Evolutionary conservation across 2,797 vertebrate species (phyloP).

Genomic region (Limosa lapponica): DNA sequence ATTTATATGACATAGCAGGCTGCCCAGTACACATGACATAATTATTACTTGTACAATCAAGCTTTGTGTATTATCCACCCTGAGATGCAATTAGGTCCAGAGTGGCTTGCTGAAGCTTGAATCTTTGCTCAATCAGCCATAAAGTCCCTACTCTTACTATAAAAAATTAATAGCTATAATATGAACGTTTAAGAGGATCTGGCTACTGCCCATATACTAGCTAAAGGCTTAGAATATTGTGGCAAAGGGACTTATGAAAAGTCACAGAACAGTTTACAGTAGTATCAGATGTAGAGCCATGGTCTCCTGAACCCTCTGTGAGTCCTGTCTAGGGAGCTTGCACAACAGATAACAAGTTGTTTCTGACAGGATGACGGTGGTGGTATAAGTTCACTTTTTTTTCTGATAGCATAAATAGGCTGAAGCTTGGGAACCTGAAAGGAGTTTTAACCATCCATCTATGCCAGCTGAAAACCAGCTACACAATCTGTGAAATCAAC

Average conservation of each 20-base stretch:
- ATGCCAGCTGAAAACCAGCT: background rate
- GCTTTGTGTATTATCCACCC: background rate
- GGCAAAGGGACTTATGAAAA: background rate
- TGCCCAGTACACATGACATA: background rate
- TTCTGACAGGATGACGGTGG: background rate
- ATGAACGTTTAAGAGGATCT: conserved; percentile 55
- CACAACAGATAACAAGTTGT: background rate
- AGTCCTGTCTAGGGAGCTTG: background rate
- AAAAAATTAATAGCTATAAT: conserved; percentile 62
- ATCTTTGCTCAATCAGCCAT: conserved; percentile 49
- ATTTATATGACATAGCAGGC: background rate
- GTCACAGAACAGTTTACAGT: background rate
- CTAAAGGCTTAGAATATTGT: background rate
- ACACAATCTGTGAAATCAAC: background rate
- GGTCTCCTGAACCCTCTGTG: background rate
- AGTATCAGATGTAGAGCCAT: background rate
- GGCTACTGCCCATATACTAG: background rate
- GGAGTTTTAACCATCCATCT: background rate
- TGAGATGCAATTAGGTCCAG: conserved; percentile 21
- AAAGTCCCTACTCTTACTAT: conserved; percentile 15
- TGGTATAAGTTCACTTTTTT: background rate
- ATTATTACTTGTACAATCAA: conserved; percentile 37
- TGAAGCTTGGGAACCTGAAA: background rate
- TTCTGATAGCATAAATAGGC: background rate
- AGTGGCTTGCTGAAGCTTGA: conserved; percentile 6